These are phyloP conservation scores for Sebastes flavidus DNA, from an alignment of 2,797 vertebrate genomes.

Conservation along the genomic window DNA sequence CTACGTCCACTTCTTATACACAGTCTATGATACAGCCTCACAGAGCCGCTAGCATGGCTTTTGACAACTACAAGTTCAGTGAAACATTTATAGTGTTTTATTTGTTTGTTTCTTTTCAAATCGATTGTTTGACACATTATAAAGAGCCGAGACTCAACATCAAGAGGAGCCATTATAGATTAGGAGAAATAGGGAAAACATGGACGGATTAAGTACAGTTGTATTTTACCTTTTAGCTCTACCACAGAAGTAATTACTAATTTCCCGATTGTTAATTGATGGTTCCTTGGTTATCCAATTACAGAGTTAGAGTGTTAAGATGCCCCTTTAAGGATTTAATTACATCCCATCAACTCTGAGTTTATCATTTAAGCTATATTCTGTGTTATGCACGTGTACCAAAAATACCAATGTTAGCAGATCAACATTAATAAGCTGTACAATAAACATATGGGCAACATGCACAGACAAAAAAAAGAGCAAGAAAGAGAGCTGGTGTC, in stretches of 20 bases:
- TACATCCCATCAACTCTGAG: neutral
- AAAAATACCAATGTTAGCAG: neutral
- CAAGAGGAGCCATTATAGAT: neutral
- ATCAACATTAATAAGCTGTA: neutral
- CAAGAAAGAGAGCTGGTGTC: neutral
- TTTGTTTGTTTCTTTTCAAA: no score
- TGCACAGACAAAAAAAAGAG: neutral
- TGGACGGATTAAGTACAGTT: neutral
- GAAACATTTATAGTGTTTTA: neutral
- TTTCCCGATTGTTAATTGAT: neutral
- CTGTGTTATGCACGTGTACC: neutral
- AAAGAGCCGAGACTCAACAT: neutral
- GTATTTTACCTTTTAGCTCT: neutral
- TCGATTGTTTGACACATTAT: neutral
- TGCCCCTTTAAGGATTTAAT: neutral
- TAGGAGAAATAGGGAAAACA: neutral
- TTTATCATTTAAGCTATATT: neutral
- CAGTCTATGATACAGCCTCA: neutral
- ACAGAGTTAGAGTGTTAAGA: neutral
- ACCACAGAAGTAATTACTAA: neutral
- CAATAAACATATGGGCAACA: neutral
- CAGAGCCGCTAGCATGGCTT: neutral
- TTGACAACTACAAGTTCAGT: neutral
- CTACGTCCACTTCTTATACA: no score
- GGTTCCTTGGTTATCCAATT: neutral